A percentile compares a stretch with the other conserved stretches of the same genome.
These are phyloP conservation scores for Meandrusa payeni DNA, from an alignment of 2,888 invertebrate genomes.

Conservation along the genomic window DNA sequence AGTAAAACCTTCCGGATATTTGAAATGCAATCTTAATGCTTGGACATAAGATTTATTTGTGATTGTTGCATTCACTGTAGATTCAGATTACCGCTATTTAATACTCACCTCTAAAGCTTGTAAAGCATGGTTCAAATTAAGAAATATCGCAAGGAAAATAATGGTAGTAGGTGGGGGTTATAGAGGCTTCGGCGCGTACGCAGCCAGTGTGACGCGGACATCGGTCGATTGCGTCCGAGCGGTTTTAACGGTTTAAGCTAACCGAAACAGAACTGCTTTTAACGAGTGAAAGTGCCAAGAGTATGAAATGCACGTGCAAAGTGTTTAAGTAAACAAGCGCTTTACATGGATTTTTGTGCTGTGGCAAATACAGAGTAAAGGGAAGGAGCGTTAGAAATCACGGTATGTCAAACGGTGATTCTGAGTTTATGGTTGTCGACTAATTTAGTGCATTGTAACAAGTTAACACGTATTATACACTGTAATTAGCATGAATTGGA, in stretches of 20 bases:
- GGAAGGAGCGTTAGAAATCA: conserved; percentile 10
- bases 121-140: neutral
- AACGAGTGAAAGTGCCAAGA: conserved; percentile 63
- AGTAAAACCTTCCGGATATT: neutral
- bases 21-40: neutral
- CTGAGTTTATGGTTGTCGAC: conserved; percentile 19
- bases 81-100: too few relatives aligned
- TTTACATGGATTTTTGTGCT: conserved; percentile 22
- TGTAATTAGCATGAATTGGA: too few relatives aligned
- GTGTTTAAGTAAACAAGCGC: conserved; percentile 33
- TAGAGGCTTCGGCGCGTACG: conserved; percentile 48
- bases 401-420: conserved; percentile 31
- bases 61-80: too few relatives aligned
- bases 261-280: conserved; percentile 59
- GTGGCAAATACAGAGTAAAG: conserved; percentile 7
- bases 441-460: conserved; percentile 6
- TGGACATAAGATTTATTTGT: neutral
- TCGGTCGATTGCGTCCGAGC: conserved; percentile 32
- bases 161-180: conserved; percentile 44
- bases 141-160: too few relatives aligned
- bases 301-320: conserved; percentile 44
- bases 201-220: conserved; percentile 55
- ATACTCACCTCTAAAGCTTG: neutral
- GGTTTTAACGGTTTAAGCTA: conserved; percentile 53
- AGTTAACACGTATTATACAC: conserved; percentile 4